Evolutionary conservation across 2,797 vertebrate species (phyloP).

Genomic region (Mus minutoides): DNA sequence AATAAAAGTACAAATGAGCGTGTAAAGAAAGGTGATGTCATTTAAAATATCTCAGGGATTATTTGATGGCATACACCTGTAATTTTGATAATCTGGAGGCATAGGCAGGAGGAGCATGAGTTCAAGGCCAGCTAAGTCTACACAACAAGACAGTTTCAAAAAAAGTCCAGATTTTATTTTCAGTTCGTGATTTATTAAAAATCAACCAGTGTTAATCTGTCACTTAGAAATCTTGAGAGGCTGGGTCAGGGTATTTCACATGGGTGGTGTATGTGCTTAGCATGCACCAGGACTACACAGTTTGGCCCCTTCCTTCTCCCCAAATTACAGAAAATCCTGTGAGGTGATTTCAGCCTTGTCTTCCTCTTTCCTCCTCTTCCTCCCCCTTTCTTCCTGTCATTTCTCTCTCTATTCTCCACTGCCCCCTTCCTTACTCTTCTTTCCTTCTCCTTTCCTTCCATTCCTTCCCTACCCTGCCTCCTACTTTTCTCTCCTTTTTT

Average conservation of each 20-base stretch:
- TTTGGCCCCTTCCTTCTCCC: background rate
- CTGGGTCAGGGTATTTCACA: background rate
- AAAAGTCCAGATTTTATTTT: background rate
- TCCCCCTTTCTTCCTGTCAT: background rate
- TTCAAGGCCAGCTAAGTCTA: background rate
- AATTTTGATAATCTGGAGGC: background rate
- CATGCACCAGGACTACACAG: background rate
- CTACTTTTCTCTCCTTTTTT: background rate
- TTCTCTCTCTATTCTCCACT: background rate
- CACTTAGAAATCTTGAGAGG: constrained; percentile 42
- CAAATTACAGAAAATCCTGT: background rate
- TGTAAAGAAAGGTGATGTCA: background rate
- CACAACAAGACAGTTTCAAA: background rate
- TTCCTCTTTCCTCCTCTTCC: background rate
- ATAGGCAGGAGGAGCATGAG: background rate
- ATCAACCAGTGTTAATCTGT: constrained; percentile 34
- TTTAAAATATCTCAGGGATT: constrained; percentile 5
- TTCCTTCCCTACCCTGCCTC: background rate
- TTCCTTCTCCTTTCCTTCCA: background rate
- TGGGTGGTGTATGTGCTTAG: background rate
- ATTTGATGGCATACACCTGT: background rate
- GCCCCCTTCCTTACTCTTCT: background rate
- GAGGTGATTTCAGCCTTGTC: background rate
- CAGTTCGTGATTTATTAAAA: constrained; percentile 19
- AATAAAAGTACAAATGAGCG: background rate